A percentile compares a stretch with the other conserved stretches of the same genome.
Conservation (phyloP, 1,140 invertebrate genomes). For the Euglossa dilemma region DNA sequence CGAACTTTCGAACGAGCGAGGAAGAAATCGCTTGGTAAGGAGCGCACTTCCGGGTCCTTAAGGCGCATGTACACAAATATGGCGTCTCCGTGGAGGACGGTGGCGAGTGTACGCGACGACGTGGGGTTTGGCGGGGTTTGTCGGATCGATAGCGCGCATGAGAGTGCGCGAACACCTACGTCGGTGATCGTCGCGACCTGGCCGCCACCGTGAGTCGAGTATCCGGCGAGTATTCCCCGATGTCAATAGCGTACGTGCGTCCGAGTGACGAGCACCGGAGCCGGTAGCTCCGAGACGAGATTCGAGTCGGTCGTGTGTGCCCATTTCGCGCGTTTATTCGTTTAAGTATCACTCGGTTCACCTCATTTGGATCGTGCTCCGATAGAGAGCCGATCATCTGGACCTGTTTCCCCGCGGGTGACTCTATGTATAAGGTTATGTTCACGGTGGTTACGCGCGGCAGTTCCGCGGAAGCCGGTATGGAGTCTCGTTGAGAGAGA, state of each 20-base stretch:
- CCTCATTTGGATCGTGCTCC: constrained; percentile 8
- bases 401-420: constrained; percentile 29
- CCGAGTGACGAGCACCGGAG: constrained; percentile 53
- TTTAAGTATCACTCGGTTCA: not conserved
- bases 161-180: constrained; percentile 59
- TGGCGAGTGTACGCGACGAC: constrained; percentile 17
- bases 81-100: constrained; percentile 22
- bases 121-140: constrained; percentile 47
- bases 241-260: constrained; percentile 70
- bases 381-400: not conserved
- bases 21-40: constrained; percentile 19
- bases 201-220: constrained; percentile 40
- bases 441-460: constrained; percentile 52
- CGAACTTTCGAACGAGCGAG: constrained; percentile 27
- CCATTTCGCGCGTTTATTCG: not conserved
- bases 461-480: constrained; percentile 60
- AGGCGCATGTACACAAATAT: constrained; percentile 37
- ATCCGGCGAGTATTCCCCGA: constrained; percentile 57
- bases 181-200: constrained; percentile 45
- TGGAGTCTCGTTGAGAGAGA: constrained; percentile 46
- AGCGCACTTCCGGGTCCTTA: constrained; percentile 19
- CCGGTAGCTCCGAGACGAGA: constrained; percentile 51
- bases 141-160: constrained; percentile 66
- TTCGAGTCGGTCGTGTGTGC: constrained; percentile 10
- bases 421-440: constrained; percentile 45